A percentile compares a stretch with the other conserved stretches of the same genome.
Conservation (phyloP, 1,140 invertebrate species). For the Piezodorus guildinii region DNA sequence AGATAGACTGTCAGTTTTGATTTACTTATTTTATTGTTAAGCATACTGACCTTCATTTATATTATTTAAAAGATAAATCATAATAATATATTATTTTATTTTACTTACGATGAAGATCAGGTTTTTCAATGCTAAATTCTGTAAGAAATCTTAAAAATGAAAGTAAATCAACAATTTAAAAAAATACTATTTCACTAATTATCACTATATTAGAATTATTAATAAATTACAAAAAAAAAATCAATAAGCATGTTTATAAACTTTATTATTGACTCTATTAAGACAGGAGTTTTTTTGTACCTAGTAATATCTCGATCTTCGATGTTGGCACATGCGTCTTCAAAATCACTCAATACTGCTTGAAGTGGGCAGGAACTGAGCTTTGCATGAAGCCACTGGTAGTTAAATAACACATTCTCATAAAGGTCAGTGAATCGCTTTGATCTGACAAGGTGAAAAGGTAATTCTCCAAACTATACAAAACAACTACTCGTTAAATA, state of each 20-base stretch:
- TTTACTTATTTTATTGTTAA: too few relatives aligned
- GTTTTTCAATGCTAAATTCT: too few relatives aligned
- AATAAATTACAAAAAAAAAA: not conserved
- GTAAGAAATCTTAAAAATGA: too few relatives aligned
- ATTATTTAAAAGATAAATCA: too few relatives aligned
- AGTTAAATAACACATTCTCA: conserved; percentile 90
- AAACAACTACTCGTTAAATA: conserved; percentile 15
- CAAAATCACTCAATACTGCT: conserved; percentile 87
- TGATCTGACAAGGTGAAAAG: conserved; percentile 84
- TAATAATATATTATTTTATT: too few relatives aligned
- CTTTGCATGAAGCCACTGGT: conserved; percentile 94
- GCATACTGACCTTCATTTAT: too few relatives aligned
- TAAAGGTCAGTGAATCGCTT: conserved; percentile 86
- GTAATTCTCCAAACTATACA: conserved; percentile 80
- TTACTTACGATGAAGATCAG: too few relatives aligned
- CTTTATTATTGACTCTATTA: too few relatives aligned
- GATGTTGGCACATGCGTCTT: conserved; percentile 79
- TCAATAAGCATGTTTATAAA: too few relatives aligned
- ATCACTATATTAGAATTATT: not conserved
- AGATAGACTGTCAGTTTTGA: too few relatives aligned
- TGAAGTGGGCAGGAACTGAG: conserved; percentile 88
- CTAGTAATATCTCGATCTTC: conserved; percentile 73
- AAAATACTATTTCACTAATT: not conserved
- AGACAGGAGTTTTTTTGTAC: conserved; percentile 32
- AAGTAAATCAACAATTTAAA: too few relatives aligned